Conservation (phyloP, 2,113 vertebrate species). For the Lagopus leucura region DNA sequence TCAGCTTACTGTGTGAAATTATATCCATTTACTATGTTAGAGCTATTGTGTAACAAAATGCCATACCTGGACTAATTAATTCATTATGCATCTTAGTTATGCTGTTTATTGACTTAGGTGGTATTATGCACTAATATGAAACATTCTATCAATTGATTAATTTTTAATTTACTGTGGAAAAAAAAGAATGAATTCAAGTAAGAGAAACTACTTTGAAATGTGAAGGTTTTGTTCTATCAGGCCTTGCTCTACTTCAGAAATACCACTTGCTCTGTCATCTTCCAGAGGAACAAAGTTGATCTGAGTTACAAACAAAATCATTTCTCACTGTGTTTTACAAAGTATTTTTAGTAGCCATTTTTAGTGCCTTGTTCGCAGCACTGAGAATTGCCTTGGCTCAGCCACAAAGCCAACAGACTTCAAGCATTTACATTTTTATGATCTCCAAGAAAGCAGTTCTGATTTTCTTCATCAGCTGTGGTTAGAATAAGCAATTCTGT, state of each 20-base stretch:
- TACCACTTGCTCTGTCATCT: neutral
- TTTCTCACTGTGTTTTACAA: neutral
- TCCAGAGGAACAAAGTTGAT: neutral
- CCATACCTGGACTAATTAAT: neutral
- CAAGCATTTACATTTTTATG: neutral
- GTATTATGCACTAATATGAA: neutral
- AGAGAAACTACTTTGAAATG: neutral
- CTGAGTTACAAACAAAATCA: neutral
- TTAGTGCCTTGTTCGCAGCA: constrained; percentile 4
- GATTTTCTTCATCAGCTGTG: neutral
- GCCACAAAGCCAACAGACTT: constrained; percentile 28
- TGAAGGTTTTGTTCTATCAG: neutral
- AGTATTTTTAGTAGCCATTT: constrained; percentile 4
- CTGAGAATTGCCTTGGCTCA: neutral
- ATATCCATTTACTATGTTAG: neutral
- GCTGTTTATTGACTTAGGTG: neutral
- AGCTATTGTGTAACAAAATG: neutral
- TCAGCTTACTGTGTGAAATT: neutral
- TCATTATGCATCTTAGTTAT: neutral
- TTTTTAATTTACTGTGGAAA: neutral
- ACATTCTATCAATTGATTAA: neutral
- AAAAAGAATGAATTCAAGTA: neutral
- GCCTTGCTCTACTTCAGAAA: neutral
- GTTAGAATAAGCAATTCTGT: neutral
- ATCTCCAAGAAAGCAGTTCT: neutral